phyloP scores from a whole-genome alignment of 1,140 invertebrate species.

The Zaprionus capensis region DNA sequence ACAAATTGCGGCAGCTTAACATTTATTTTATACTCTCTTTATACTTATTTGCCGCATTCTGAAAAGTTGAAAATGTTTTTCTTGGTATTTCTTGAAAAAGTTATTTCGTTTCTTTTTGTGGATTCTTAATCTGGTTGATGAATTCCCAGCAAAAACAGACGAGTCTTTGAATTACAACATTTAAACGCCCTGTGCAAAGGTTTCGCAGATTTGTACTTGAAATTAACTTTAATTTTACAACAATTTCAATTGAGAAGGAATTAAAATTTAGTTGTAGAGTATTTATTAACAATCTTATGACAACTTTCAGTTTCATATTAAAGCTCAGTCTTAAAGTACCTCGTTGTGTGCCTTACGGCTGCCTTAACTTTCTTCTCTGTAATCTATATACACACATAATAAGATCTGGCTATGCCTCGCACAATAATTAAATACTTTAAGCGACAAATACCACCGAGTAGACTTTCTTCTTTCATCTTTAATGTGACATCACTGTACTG shows the following conservation, averaged over 20 bases:
- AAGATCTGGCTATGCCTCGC: too few species aligned
- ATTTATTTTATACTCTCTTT: conserved; percentile 32
- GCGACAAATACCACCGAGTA: too few species aligned
- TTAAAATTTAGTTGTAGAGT: background rate
- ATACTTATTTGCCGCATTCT: conserved; percentile 40
- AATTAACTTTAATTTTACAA: background rate
- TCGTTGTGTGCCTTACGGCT: too few species aligned
- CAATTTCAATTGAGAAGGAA: background rate
- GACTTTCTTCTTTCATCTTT: too few species aligned
- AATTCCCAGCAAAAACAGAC: conserved; percentile 1
- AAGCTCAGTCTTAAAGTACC: too few species aligned
- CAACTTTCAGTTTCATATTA: too few species aligned
- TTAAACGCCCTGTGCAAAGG: background rate
- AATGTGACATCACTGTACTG: background rate
- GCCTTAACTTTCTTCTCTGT: too few species aligned
- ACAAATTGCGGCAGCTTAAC: conserved; percentile 59
- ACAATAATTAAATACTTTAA: too few species aligned
- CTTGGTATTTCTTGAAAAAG: conserved; percentile 24
- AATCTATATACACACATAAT: too few species aligned
- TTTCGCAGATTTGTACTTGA: background rate
- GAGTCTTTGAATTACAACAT: background rate
- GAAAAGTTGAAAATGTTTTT: conserved; percentile 34
- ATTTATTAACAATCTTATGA: background rate
- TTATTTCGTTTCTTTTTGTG: conserved; percentile 12
- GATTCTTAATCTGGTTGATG: conserved; percentile 11